These are phyloP conservation scores for Leptinotarsa undecemlineata DNA, from an alignment of 1,140 invertebrate genomes.

Conservation along the genomic window DNA sequence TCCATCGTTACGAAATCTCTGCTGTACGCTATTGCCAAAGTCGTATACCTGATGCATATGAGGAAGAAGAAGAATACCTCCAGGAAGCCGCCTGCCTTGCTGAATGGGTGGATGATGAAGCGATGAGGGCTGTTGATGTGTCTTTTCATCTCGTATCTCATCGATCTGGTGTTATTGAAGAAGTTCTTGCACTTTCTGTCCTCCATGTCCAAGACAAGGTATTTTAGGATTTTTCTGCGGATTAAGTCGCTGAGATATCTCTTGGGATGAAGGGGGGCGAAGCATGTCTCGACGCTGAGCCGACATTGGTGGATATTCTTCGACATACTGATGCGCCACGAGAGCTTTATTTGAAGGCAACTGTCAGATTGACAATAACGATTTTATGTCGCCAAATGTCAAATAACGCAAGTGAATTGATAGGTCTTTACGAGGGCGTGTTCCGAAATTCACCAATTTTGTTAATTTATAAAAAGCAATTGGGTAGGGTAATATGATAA, in stretches of 20 bases:
- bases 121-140: conserved; percentile 20
- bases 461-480: no score
- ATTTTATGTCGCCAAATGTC: no score
- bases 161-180: conserved; percentile 28
- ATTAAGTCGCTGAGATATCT: background rate
- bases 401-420: no score
- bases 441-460: no score
- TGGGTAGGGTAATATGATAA: no score
- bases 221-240: conserved; percentile 13
- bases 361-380: no score
- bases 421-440: no score
- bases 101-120: conserved; percentile 35
- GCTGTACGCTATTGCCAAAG: background rate
- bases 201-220: conserved; percentile 28
- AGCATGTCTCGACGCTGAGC: background rate
- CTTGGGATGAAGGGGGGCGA: background rate
- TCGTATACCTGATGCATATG: background rate
- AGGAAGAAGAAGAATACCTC: conserved; percentile 30
- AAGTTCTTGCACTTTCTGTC: conserved; percentile 22
- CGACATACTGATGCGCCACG: background rate
- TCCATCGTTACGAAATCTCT: background rate
- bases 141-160: conserved; percentile 30
- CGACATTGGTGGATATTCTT: background rate
- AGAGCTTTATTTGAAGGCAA: no score
- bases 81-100: conserved; percentile 24